These are phyloP conservation scores for Caenorhabditis sinica DNA, from an alignment of 2,888 invertebrate species.

Conservation along the genomic window DNA sequence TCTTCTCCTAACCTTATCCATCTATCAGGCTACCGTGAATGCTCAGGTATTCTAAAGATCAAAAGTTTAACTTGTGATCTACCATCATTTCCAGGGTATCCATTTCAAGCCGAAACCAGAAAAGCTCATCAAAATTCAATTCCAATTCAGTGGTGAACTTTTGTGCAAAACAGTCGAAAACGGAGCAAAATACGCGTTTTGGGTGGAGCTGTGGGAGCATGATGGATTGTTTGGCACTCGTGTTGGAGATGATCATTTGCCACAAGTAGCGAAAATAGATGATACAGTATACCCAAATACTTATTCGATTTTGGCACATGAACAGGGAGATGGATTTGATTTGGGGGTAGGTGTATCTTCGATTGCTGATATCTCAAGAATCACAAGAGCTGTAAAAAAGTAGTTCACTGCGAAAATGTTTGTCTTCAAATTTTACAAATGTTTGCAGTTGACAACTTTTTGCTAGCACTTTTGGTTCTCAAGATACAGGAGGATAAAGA, in stretches of 20 bases:
- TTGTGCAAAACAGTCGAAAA: neutral
- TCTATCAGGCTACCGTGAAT: no score
- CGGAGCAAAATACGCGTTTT: neutral
- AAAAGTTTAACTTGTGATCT: no score
- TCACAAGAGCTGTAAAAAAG: neutral
- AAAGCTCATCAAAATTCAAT: neutral
- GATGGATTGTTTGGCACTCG: neutral
- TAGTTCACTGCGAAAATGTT: neutral
- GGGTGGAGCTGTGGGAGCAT: neutral
- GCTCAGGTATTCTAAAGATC: no score
- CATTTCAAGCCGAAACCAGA: neutral
- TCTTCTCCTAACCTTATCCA: neutral
- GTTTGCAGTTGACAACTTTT: slow-evolving; percentile 3
- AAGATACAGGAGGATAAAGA: neutral
- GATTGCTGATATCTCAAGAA: neutral
- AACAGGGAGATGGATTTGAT: neutral
- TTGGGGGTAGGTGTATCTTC: neutral
- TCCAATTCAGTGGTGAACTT: neutral
- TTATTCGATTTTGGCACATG: neutral
- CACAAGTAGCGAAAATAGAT: neutral
- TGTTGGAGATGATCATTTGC: slow-evolving; percentile 1
- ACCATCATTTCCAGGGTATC: no score
- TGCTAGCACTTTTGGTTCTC: neutral
- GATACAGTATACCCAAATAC: neutral
- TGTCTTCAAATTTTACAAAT: neutral